phyloP scores from a whole-genome alignment of 2,888 invertebrate species.

The Ommatoiulus sabulosus region DNA sequence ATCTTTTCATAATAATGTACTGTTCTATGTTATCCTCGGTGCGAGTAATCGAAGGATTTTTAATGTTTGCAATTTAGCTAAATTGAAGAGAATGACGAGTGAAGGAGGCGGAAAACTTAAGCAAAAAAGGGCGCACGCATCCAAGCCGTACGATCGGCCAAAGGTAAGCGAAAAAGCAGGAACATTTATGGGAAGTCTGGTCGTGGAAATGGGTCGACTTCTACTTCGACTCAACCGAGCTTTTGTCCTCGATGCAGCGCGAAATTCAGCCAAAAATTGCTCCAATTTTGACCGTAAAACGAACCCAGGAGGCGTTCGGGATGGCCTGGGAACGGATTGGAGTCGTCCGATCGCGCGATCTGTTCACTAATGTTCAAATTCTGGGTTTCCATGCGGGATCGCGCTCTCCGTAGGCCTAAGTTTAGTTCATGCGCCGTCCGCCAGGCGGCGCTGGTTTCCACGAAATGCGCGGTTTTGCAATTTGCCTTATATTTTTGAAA shows the following conservation, averaged over 20 bases:
- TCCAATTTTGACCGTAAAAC: not conserved
- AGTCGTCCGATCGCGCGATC: not conserved
- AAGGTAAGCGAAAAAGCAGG: conserved; percentile 38
- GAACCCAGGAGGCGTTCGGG: not conserved
- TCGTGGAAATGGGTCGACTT: conserved; percentile 6
- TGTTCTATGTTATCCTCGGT: conserved; percentile 1
- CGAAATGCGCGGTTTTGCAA: not conserved
- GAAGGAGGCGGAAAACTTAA: conserved; percentile 58
- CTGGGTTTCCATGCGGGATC: not conserved
- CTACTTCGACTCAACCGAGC: not conserved
- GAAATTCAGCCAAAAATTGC: not conserved
- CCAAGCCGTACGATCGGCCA: conserved; percentile 57
- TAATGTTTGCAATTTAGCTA: conserved; percentile 10
- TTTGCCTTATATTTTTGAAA: not conserved
- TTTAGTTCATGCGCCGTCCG: not conserved
- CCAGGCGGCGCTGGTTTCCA: not conserved
- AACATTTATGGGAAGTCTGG: not conserved
- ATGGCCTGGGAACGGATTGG: not conserved
- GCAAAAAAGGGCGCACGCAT: conserved; percentile 50
- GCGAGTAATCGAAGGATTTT: not conserved
- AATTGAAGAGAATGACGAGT: conserved; percentile 53
- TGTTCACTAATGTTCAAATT: not conserved
- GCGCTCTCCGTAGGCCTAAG: not conserved
- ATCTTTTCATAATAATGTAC: conserved; percentile 52
- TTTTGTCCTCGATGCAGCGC: not conserved